A percentile compares a stretch with the other conserved stretches of the same genome.
phyloP scores from a whole-genome alignment of 2,113 vertebrate species.

The Thalassarche chlororhynchos region DNA sequence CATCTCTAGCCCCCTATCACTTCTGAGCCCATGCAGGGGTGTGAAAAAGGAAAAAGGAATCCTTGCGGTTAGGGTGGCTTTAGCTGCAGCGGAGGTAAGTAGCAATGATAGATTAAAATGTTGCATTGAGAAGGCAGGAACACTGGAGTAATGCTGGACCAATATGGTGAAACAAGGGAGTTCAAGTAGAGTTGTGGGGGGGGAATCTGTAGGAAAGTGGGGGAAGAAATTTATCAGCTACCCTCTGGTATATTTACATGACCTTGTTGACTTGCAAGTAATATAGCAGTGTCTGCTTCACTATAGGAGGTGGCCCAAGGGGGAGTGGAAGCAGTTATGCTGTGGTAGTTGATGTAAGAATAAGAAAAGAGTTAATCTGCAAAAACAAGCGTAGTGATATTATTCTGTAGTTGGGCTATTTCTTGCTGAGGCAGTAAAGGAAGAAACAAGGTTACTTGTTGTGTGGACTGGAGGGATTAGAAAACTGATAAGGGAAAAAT shows the following conservation, averaged over 20 bases:
- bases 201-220: neutral
- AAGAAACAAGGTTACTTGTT: neutral
- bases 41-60: neutral
- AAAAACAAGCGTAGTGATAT: accelerated
- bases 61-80: neutral
- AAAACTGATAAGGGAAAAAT: neutral
- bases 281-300: neutral
- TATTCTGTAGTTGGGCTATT: neutral
- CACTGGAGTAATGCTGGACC: neutral
- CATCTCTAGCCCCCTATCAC: neutral
- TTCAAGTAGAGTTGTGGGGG: neutral
- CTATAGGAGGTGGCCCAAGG: neutral
- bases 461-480: neutral
- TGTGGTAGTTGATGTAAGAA: neutral
- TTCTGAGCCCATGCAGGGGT: neutral
- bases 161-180: neutral
- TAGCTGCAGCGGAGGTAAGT: neutral
- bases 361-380: neutral
- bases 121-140: neutral
- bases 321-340: neutral
- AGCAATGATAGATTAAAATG: neutral
- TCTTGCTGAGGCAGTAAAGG: neutral
- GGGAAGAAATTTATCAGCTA: neutral
- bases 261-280: neutral
- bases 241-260: neutral